These are phyloP conservation scores for Dascyllus trimaculatus DNA, from an alignment of 2,113 vertebrate genomes.

Conservation along the genomic window DNA sequence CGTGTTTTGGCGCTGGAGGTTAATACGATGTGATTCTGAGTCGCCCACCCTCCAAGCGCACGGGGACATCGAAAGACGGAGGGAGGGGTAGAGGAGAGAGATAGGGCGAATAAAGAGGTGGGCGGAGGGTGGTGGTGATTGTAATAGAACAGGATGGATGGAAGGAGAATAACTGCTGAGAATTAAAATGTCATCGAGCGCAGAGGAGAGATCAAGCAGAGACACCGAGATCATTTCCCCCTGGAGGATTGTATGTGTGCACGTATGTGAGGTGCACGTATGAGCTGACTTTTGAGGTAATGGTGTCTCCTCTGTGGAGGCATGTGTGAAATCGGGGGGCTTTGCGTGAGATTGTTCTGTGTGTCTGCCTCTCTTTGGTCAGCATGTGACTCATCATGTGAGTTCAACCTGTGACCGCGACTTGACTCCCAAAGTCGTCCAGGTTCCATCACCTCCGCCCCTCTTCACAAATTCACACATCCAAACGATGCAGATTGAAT, in stretches of 20 bases:
- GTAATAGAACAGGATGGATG: constrained; percentile 72
- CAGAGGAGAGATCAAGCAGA: constrained; percentile 66
- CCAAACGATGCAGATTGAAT: neutral
- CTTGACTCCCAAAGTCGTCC: constrained; percentile 11
- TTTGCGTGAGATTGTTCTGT: constrained; percentile 28
- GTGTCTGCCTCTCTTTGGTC: constrained; percentile 40
- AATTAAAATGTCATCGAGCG: constrained; percentile 81
- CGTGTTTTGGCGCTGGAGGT: constrained; percentile 64
- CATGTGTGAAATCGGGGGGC: constrained; percentile 33
- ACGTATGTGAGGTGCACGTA: constrained; percentile 10
- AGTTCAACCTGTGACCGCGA: constrained; percentile 56
- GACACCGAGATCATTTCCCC: constrained; percentile 66
- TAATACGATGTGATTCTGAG: constrained; percentile 72
- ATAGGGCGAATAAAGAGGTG: neutral
- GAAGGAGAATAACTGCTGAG: constrained; percentile 75
- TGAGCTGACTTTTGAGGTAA: neutral
- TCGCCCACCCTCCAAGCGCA: constrained; percentile 50
- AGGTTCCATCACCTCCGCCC: neutral
- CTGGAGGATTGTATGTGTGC: constrained; percentile 4
- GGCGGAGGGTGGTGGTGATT: constrained; percentile 36
- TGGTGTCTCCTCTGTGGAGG: constrained; percentile 4
- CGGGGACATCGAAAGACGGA: constrained; percentile 51
- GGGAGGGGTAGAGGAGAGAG: constrained; percentile 8
- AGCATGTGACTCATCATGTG: constrained; percentile 68
- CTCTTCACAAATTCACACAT: neutral